Evolutionary conservation across 1,140 invertebrate genomes (phyloP).

Genomic region (Lepidurus arcticus): DNA sequence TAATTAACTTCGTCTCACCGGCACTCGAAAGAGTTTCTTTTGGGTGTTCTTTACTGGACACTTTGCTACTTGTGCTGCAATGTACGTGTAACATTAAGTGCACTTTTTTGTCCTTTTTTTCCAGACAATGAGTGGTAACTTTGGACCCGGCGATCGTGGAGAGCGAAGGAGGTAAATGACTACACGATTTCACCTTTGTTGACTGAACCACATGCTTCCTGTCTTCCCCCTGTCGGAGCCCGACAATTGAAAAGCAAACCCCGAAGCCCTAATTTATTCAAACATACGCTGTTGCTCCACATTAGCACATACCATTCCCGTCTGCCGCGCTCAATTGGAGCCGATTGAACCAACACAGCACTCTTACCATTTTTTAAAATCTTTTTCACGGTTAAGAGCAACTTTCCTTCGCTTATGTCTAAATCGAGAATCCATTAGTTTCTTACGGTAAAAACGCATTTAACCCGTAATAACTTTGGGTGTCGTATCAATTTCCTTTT

Average conservation of each 20-base stretch:
- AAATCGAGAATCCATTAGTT: too few species aligned
- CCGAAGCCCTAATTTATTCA: neutral
- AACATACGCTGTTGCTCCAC: neutral
- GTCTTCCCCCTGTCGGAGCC: neutral
- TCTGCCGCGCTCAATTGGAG: too few species aligned
- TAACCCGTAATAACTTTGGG: too few species aligned
- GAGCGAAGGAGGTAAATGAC: constrained; percentile 17
- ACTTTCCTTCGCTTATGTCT: too few species aligned
- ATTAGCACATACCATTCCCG: neutral
- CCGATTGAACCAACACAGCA: too few species aligned
- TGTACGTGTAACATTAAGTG: neutral
- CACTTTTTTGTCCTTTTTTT: neutral
- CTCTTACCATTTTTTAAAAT: neutral
- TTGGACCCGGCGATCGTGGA: neutral
- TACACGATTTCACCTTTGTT: neutral
- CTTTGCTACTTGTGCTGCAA: neutral
- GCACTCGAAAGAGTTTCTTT: too few species aligned
- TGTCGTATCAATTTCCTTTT: too few species aligned
- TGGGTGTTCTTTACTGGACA: neutral
- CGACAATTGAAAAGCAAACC: neutral
- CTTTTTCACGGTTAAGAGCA: constrained; percentile 18
- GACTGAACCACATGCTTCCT: neutral
- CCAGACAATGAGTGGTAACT: neutral
- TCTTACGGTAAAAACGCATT: too few species aligned
- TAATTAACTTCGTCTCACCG: too few species aligned